These are phyloP conservation scores for Chaenodraco wilsoni DNA, from an alignment of 2,797 vertebrate genomes.

Conservation along the genomic window DNA sequence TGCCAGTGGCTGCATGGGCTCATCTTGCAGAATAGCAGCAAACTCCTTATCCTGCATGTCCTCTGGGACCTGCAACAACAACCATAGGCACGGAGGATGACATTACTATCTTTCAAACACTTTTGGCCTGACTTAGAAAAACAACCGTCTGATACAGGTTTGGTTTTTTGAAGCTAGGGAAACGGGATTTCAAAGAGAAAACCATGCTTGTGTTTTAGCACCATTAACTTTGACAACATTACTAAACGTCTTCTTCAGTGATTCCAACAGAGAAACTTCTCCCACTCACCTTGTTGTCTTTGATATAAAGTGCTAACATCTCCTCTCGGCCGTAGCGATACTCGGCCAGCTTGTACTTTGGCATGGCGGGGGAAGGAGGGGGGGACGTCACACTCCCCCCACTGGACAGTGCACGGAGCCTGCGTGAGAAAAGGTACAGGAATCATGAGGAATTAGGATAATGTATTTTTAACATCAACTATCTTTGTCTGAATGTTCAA, in stretches of 20 bases:
- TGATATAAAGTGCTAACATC: constrained; percentile 97
- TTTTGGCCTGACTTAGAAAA: neutral
- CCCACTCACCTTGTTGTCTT: constrained; percentile 90
- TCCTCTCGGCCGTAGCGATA: constrained; percentile 95
- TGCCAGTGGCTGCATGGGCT: constrained; percentile 91
- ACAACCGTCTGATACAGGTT: neutral
- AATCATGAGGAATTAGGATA: neutral
- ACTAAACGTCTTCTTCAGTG: neutral
- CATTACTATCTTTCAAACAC: neutral
- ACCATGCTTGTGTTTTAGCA: neutral
- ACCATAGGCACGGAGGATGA: neutral
- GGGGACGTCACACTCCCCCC: constrained; percentile 93
- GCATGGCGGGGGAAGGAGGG: constrained; percentile 94
- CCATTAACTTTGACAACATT: neutral
- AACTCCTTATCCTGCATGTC: constrained; percentile 96
- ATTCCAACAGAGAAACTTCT: neutral
- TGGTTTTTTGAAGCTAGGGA: neutral
- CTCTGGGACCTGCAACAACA: constrained; percentile 87
- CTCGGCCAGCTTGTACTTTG: constrained; percentile 96
- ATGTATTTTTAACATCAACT: neutral
- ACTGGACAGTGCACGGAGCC: constrained; percentile 95
- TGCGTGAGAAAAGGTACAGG: constrained; percentile 54
- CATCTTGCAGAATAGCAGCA: constrained; percentile 92
- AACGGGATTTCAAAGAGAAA: neutral
- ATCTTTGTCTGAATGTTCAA: neutral